These are phyloP conservation scores for Vulpes ferrilata DNA, from an alignment of 2,113 vertebrate species.

Conservation along the genomic window DNA sequence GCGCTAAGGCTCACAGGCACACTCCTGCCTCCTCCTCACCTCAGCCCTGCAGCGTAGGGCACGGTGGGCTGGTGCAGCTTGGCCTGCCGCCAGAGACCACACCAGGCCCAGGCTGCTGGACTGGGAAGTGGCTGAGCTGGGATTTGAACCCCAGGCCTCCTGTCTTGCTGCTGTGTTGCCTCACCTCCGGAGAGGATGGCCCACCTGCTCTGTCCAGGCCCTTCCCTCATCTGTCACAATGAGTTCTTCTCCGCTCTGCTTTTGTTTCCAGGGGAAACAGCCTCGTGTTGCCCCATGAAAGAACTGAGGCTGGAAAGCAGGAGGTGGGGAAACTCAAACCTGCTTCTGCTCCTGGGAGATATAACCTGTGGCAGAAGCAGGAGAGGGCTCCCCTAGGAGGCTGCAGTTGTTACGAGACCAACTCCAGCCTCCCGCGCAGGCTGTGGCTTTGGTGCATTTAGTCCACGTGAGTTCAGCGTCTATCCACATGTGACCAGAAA, in stretches of 20 bases:
- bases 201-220: background rate
- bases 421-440: too few species aligned
- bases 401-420: background rate
- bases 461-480: rapidly evolving
- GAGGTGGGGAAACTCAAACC: rapidly evolving
- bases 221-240: background rate
- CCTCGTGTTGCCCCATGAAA: background rate
- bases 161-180: background rate
- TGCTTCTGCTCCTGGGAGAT: background rate
- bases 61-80: background rate
- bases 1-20: background rate
- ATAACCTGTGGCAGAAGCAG: background rate
- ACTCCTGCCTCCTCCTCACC: rapidly evolving
- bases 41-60: background rate
- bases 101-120: background rate
- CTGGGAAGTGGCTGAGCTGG: background rate
- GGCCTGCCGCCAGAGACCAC: background rate
- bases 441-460: background rate
- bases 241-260: background rate
- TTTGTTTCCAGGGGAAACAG: background rate
- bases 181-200: background rate
- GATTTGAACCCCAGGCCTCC: background rate
- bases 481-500: rapidly evolving
- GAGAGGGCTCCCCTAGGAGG: background rate
- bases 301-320: background rate